phyloP scores from a whole-genome alignment of 2,888 invertebrate species.

The Cylindroiulus punctatus region DNA sequence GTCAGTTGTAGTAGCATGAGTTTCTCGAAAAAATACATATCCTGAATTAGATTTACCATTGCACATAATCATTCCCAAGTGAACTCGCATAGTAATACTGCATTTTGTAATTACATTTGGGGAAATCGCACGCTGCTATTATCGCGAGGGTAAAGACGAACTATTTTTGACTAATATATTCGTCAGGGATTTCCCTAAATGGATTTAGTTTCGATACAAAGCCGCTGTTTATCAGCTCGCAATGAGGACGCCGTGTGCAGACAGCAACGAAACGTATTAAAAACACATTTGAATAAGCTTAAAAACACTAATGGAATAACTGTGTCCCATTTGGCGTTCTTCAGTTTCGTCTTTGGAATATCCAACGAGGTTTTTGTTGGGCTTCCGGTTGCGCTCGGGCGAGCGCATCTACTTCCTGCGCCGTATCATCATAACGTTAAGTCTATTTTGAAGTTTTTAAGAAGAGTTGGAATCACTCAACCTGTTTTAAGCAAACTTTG shows the following conservation, averaged over 20 bases:
- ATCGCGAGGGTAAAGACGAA: neutral
- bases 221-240: neutral
- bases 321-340: neutral
- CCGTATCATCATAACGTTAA: neutral
- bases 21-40: neutral
- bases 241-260: neutral
- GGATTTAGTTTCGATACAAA: constrained; percentile 30
- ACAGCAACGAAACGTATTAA: constrained; percentile 17
- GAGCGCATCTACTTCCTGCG: constrained; percentile 4
- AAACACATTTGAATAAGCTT: constrained; percentile 35
- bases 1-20: too few relatives aligned
- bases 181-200: constrained; percentile 34
- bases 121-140: neutral
- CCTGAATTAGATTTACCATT: neutral
- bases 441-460: too few relatives aligned
- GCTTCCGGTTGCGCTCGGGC: constrained; percentile 1
- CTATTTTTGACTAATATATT: constrained; percentile 1
- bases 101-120: constrained; percentile 11
- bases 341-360: neutral
- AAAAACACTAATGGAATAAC: constrained; percentile 30
- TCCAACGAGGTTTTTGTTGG: neutral
- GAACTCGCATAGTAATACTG: neutral
- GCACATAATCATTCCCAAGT: constrained; percentile 3
- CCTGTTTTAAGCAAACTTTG: too few relatives aligned
- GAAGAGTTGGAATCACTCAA: too few relatives aligned